Conservation (phyloP, 2,888 invertebrate species). For the Eurytoma adleriae region DNA sequence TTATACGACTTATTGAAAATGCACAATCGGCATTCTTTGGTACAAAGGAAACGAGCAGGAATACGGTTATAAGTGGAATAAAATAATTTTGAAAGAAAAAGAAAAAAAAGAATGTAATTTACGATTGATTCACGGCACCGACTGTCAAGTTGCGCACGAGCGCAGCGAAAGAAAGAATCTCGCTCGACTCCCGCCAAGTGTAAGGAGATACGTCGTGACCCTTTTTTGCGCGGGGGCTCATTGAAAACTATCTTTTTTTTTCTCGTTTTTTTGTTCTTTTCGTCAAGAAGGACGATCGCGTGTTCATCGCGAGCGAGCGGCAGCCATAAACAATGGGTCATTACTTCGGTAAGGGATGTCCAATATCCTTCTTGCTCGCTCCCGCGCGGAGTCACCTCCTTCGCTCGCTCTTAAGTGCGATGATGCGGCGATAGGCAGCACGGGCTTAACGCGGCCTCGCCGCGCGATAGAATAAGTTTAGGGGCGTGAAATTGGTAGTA, state of each 20-base stretch:
- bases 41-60: neutral
- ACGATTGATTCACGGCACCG: too few species aligned
- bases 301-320: slow-evolving; percentile 66
- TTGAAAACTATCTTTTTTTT: slow-evolving; percentile 50
- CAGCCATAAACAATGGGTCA: slow-evolving; percentile 74
- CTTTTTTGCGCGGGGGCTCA: slow-evolving; percentile 39
- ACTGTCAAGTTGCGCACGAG: slow-evolving; percentile 6
- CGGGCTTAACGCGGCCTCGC: slow-evolving; percentile 56
- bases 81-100: neutral
- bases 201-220: slow-evolving; percentile 33
- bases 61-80: neutral
- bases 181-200: slow-evolving; percentile 20
- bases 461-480: slow-evolving; percentile 73
- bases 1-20: slow-evolving; percentile 6
- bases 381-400: slow-evolving; percentile 57
- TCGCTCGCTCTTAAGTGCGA: slow-evolving; percentile 58
- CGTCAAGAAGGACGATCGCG: slow-evolving; percentile 70
- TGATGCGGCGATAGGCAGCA: slow-evolving; percentile 66
- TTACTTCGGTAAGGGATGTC: slow-evolving; percentile 74
- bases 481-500: slow-evolving; percentile 76
- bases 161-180: slow-evolving; percentile 16
- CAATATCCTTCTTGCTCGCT: slow-evolving; percentile 67
- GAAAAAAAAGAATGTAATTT: neutral
- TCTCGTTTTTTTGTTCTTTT: neutral
- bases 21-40: neutral